Evolutionary conservation across 2,113 vertebrate genomes (phyloP), one percentile per base, ranked within the genome.

Genomic region (Prinia subflava): DNA sequence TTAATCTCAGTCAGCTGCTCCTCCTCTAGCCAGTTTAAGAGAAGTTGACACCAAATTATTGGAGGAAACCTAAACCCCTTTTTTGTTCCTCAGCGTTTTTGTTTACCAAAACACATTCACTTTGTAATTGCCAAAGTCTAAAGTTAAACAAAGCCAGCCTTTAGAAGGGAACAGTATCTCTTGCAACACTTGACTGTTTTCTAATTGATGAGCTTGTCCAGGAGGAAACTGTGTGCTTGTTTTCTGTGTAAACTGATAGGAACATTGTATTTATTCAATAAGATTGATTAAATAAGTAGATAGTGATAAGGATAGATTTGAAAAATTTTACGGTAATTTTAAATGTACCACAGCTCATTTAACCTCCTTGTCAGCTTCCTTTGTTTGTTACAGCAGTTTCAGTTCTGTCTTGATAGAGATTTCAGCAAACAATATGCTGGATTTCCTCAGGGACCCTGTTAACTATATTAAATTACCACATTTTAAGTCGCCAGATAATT

Each of bases 401-500:
- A 77, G 10, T 70, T 90, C 79, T 86, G 39, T 63, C 69, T 76
- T 83, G 41, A 68, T 87, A 78, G 63, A 87, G 71, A 94, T 80
- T 95, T 92, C 11, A 4, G 64, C 64, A 96, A 95, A 90, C 69
- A 93, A 86, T 92, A 81, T 49, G 60, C 68, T 80, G 60, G 12
- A 83, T 92, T 90, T 94, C 93, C 92, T 75, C 60, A 57, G 79
- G 83, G 88, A 75, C 69, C 16, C 56, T 75, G 57, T 95, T 95
- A 94, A 81, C 83, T 75, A 19, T 86, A 86, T 90, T 94, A 90
- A 96, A 94, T 95, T 93, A 89, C 79, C 57, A 75, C 79, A 79
- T 92, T 92, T 96, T 75, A 93, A 93, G 73, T 37, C 65, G 46
- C 71, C 75, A 76, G 73, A 46, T 95, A 96, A 95, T 94, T 91